Evolutionary conservation across 2,797 vertebrate genomes (phyloP), one percentile per base, ranked within the genome.

Genomic region (Acanthiza pusilla): DNA sequence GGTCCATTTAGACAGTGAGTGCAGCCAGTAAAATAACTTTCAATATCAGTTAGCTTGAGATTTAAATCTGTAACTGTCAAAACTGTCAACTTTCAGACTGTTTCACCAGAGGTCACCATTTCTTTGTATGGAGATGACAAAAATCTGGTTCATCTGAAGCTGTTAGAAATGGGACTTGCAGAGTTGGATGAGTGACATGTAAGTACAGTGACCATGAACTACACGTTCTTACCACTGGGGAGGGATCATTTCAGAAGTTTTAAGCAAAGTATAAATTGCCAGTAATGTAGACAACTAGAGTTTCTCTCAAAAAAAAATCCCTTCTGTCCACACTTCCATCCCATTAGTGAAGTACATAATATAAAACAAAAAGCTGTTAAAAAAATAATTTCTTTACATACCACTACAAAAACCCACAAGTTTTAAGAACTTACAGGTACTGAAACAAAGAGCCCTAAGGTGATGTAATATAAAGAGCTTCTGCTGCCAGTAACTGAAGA

Each of bases 131-230:
- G 98, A 32, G 96, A 98, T 50, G 92, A 98, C 1, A 96, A 97
- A 62, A 94, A 91, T 26, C 93, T 98, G 36, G 95, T 99, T 68
- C 98, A 99, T 40, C 96, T 97, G 94, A 97, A 98, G 43, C 97
- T 99, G 90, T 94, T 99, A 94, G 96, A 96, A 95, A 97, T 97
- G 78, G 99, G 99, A 60, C 98, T 99, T 55, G 99, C 98, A 9
- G 98, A 98, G 36, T 88, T 97, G 11, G 98, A 98, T 16, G 98
- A 97, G 94, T 97, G 65, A 97, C 32, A n/a, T 12, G 97, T 98
- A 80, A 95, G 89, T 94, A 68, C n/a, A 58, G 16, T 36, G 67
- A 70, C 40, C 11, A 5, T 18, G 7, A 93, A 55, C 11, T 53
- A 55, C 25, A 32, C 2, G 62, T 20, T 34, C 8, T 13, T 43